A percentile compares a stretch with the other conserved stretches of the same genome.
Evolutionary conservation across 2,888 invertebrate genomes (phyloP).

Genomic region (Notodonta dromedarius): DNA sequence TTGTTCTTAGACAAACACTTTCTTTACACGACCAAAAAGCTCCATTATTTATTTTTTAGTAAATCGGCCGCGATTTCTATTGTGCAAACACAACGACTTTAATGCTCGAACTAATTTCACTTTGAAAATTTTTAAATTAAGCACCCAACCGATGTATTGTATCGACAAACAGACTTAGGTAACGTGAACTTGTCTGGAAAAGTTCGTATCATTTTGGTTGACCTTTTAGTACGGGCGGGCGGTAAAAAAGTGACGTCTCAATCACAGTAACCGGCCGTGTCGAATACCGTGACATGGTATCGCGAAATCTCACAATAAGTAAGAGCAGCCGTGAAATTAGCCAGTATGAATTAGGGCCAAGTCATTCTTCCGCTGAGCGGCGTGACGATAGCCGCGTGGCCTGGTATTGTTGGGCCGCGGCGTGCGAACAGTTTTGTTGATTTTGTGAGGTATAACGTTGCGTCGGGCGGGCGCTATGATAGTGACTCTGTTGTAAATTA

Average conservation of each 20-base stretch:
- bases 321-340: slow-evolving; percentile 79
- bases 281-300: slow-evolving; percentile 78
- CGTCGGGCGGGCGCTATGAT: slow-evolving; percentile 49
- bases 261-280: slow-evolving; percentile 70
- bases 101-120: slow-evolving; percentile 75
- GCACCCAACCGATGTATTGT: slow-evolving; percentile 47
- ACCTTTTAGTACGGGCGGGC: slow-evolving; percentile 19
- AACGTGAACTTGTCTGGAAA: slow-evolving; percentile 13
- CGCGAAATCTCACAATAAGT: slow-evolving; percentile 74
- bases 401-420: slow-evolving; percentile 62
- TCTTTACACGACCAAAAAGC: slow-evolving; percentile 66
- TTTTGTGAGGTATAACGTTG: slow-evolving; percentile 63
- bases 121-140: slow-evolving; percentile 56
- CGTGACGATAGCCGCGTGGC: slow-evolving; percentile 76
- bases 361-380: slow-evolving; percentile 60
- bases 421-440: slow-evolving; percentile 76
- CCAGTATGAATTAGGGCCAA: slow-evolving; percentile 74
- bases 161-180: slow-evolving; percentile 40
- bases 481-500: slow-evolving; percentile 57
- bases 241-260: slow-evolving; percentile 65
- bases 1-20: slow-evolving; percentile 84
- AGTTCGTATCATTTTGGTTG: slow-evolving; percentile 31
- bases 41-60: slow-evolving; percentile 72
- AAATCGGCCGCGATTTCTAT: slow-evolving; percentile 61
- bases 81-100: slow-evolving; percentile 59